Conservation (phyloP, 2,888 invertebrate species). For the Mythimna loreyi region DNA sequence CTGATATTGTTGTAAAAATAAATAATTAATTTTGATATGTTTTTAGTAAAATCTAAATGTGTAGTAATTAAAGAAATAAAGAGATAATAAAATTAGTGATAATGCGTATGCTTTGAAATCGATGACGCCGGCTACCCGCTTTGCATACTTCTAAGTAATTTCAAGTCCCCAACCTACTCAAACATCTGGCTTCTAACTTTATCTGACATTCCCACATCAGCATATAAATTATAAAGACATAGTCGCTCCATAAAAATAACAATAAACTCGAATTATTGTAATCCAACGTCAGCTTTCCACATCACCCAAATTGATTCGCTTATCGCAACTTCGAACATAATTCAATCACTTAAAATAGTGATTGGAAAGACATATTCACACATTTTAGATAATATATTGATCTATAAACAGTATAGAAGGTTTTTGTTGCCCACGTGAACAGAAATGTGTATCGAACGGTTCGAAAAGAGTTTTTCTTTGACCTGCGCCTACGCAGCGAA, state of each 20-base stretch:
- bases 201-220: slow-evolving; percentile 34
- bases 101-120: too few species aligned
- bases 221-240: slow-evolving; percentile 55
- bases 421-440: slow-evolving; percentile 60
- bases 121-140: too few species aligned
- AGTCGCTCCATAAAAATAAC: slow-evolving; percentile 57
- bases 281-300: slow-evolving; percentile 56
- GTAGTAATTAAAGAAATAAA: too few species aligned
- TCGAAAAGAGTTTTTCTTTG: slow-evolving; percentile 54
- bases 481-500: slow-evolving; percentile 73
- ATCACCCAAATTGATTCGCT: slow-evolving; percentile 62
- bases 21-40: too few species aligned
- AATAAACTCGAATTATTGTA: slow-evolving; percentile 64
- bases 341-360: slow-evolving; percentile 64
- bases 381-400: slow-evolving; percentile 63
- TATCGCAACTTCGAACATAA: slow-evolving; percentile 59
- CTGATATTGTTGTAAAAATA: too few species aligned
- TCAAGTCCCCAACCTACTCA: background rate
- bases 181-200: background rate
- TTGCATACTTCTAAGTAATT: background rate
- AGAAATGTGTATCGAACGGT: slow-evolving; percentile 60
- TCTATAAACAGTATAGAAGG: slow-evolving; percentile 62
- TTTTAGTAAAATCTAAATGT: too few species aligned
- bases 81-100: too few species aligned
- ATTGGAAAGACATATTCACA: slow-evolving; percentile 59